Evolutionary conservation across 2,797 vertebrate species (phyloP).

Genomic region (Urocyon cinereoargenteus): DNA sequence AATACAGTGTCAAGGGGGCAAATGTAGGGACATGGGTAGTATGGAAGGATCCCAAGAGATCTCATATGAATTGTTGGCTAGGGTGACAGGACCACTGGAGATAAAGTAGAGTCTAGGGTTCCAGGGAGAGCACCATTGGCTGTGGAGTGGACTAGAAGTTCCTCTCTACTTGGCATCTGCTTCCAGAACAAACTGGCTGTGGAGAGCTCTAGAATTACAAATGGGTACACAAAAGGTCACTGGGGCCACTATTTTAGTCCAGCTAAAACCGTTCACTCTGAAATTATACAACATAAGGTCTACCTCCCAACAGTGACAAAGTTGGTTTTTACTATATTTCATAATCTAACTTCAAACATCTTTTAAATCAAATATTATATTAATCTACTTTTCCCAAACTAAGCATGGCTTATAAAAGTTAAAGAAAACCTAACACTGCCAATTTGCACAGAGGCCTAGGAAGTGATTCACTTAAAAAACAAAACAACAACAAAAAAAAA

Average conservation of each 20-base stretch:
- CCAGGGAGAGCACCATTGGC: neutral
- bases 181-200: neutral
- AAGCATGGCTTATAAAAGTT: neutral
- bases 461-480: neutral
- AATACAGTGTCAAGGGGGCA: neutral
- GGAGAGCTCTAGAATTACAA: neutral
- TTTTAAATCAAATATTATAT: conserved; percentile 7
- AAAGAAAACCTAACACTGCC: neutral
- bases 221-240: neutral
- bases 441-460: neutral
- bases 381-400: conserved; percentile 8
- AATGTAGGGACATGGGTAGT: neutral
- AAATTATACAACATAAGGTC: neutral
- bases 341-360: neutral
- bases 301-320: neutral
- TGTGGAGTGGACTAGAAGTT: neutral
- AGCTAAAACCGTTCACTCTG: neutral
- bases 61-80: neutral
- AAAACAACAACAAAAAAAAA: too few species aligned
- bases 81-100: neutral
- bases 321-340: neutral
- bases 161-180: neutral
- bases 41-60: neutral
- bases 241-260: neutral
- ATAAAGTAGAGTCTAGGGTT: neutral